Evolutionary conservation across 2,113 vertebrate genomes (phyloP).

Genomic region (Pseudorectes ferrugineus): DNA sequence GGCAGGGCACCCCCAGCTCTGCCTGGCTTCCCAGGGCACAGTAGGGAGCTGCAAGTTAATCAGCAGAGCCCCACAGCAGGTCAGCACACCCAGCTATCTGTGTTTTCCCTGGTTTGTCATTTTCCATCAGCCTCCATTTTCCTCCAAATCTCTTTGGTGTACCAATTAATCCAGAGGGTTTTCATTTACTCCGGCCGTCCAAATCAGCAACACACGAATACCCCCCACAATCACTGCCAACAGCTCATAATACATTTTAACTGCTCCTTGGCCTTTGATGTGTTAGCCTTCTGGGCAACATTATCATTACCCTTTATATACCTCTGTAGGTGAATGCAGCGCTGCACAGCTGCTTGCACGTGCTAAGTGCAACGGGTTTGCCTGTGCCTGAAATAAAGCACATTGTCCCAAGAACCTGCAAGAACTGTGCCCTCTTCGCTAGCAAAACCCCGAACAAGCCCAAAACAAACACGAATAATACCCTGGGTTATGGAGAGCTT

Average conservation of each 20-base stretch:
- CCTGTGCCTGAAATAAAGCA: not conserved
- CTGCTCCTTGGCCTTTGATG: conserved; percentile 54
- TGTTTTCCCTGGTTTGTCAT: not conserved
- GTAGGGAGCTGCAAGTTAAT: not conserved
- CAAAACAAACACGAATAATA: not conserved
- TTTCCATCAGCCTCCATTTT: conserved; percentile 22
- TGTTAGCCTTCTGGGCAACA: conserved; percentile 60
- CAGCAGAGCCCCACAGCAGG: not conserved
- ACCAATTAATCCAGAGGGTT: conserved; percentile 52
- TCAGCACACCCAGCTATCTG: not conserved
- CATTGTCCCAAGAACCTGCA: not conserved
- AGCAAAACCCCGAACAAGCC: not conserved
- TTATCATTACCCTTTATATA: conserved; percentile 57
- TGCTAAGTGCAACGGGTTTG: not conserved
- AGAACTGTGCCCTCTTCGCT: not conserved
- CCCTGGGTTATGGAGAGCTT: not conserved
- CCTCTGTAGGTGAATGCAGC: not conserved
- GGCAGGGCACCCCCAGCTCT: not conserved
- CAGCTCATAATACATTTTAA: conserved; percentile 67
- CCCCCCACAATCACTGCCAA: conserved; percentile 62
- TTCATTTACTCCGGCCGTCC: conserved; percentile 10
- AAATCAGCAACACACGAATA: conserved; percentile 5
- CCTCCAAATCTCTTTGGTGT: not conserved
- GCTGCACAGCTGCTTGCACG: not conserved
- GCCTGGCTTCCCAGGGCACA: not conserved